A percentile compares a stretch with the other conserved stretches of the same genome.
These are phyloP conservation scores for Tiliacea citrago DNA, from an alignment of 2,888 invertebrate genomes.

Conservation along the genomic window DNA sequence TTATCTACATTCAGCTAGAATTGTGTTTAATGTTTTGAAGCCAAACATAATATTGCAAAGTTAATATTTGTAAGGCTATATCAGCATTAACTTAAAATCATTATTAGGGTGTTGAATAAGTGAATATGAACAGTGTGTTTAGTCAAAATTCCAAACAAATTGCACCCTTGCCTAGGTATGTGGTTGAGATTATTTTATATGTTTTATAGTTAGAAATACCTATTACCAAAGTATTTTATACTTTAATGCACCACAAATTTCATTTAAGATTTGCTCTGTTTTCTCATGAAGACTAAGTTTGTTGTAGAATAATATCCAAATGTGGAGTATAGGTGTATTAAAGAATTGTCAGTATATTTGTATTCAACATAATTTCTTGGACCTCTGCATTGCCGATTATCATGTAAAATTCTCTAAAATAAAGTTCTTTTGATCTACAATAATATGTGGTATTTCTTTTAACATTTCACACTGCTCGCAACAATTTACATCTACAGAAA, in stretches of 20 bases:
- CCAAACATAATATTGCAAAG: conserved; percentile 70
- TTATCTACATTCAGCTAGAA: conserved; percentile 79
- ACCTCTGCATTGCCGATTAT: conserved; percentile 90
- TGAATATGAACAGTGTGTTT: conserved; percentile 75
- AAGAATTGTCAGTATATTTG: conserved; percentile 88
- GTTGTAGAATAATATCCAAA: conserved; percentile 86
- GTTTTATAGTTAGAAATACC: conserved; percentile 76
- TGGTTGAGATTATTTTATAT: conserved; percentile 81
- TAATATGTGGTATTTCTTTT: conserved; percentile 52
- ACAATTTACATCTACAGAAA: conserved; percentile 12
- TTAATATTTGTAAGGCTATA: conserved; percentile 74
- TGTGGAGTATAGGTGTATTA: conserved; percentile 87
- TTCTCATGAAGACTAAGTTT: conserved; percentile 83
- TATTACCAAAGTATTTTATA: conserved; percentile 78
- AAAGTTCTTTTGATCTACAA: conserved; percentile 91
- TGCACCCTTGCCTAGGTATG: conserved; percentile 81
- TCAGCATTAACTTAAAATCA: conserved; percentile 73
- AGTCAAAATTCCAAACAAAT: conserved; percentile 77
- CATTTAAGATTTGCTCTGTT: conserved; percentile 82
- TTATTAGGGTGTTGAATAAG: conserved; percentile 77
- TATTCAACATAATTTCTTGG: conserved; percentile 88
- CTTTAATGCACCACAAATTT: conserved; percentile 81
- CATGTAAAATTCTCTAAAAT: conserved; percentile 90
- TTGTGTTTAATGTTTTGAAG: conserved; percentile 69
- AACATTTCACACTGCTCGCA: background rate